Base-by-base conservation (phyloP, 2,113 vertebrate species). In the Dasyprocta punctata region DNA sequence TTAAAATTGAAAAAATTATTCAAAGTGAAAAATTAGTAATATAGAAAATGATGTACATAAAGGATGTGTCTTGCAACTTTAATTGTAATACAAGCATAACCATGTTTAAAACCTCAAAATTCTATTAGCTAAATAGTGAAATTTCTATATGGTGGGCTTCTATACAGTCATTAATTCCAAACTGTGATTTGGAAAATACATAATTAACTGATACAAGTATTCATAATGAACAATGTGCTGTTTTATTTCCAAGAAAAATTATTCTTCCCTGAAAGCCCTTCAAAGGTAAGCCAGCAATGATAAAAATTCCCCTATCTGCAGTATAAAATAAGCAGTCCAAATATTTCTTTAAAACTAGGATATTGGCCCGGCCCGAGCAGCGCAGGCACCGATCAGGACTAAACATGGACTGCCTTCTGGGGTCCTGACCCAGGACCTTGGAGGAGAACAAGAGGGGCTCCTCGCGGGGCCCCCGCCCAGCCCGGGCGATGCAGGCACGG, bases 1-100 rank as follows among this genome's bases (percentile, higher is more conserved):
- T 56, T 14, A 56, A 56, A 58, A 58, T 58, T 20, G 28, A 93
- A 93, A 24, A 84, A 78, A 56, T 36, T 69, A 90, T 80, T 84
- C n/a, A 69, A 81, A 94, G 49, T 67, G 90, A 60, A 85, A 44
- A 87, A 91, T 54, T 9, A 80, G 36, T 89, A 96, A 65, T 12
- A 13, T n/a, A 80, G 19, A 91, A 77, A 90, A 24, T 33, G 26
- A 69, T 75, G 83, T 93, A 90, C 36, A 75, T 75, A 82, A 54
- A 30, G 82, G 3, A 56, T 2, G 0, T 56, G 69, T 6, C 41
- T 71, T n/a, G 4, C 3, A 93, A 36, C 33, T 61, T 83, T 90
- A 75, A 95, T 69, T 90, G 47, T 49, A 92, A 44, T 78, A 96
- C 0, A 77, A 33, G 92, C 63, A 60, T 78, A 89, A 52, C 33